Base-by-base conservation (phyloP, 2,888 invertebrate species). In the Melitaea athalia region DNA sequence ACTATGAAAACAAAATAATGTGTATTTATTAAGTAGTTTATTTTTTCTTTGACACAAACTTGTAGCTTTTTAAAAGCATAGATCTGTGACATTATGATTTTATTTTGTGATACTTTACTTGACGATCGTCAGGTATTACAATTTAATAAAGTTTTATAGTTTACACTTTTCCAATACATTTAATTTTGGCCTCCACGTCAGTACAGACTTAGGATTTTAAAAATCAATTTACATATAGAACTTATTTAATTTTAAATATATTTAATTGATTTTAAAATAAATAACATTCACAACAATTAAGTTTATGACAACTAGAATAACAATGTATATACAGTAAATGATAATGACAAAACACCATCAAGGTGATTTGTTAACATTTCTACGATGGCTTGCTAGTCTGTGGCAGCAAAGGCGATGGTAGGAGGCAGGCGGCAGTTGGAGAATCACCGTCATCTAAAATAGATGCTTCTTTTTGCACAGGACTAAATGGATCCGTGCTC, bases 351-450 rank as follows among this genome's bases (percentile, higher is more conserved):
- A 59, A 24, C 8, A 6, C 45, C 5, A 59, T 14, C 43, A 38
- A 42, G 24, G 5, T 47, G 15, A 55, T 45, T n/a, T 10, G n/a
- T 57, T 24, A 7, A 45, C 24, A 38, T 17, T 8, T 47, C 42
- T 64, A 70, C 31, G 17, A 55, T 14, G 60, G 69, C 70, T 86
- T 86, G 67, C 81, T 85, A 59, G 76, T 88, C 68, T 89, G 91
- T 3, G 95, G 95, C 76, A 92, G 92, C n/a, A 95, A 76, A 0
- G 95, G 95, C 0, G 94, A 94, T 0, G 94, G 95, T 52, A 95
- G 79, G 0, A 94, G 82, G 63, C 92, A 92, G 5, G 87, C 93
- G 0, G 88, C 79, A 0, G 90, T 88, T 0, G 93, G 91, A 0
- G 92, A 92, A 15, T 88, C 85, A 38, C 79, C 85, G 43, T 86